phyloP scores from a whole-genome alignment of 2,888 invertebrate genomes.

The Dendrolimus pini region DNA sequence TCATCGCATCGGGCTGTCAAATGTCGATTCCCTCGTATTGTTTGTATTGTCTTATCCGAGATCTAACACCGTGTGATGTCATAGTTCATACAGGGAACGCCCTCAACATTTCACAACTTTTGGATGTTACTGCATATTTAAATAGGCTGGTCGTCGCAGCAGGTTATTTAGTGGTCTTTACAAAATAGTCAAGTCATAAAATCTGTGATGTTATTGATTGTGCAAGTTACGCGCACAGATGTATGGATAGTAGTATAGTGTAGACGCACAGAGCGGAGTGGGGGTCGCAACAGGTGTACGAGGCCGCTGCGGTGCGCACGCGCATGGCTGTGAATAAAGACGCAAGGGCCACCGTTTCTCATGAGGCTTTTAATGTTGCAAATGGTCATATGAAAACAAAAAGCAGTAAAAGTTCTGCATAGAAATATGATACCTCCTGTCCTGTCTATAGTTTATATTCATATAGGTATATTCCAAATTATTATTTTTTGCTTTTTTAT shows the following conservation, averaged over 20 bases:
- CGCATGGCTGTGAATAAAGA: slow-evolving; percentile 42
- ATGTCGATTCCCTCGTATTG: slow-evolving; percentile 62
- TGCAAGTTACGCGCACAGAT: slow-evolving; percentile 36
- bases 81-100: slow-evolving; percentile 57
- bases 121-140: slow-evolving; percentile 25
- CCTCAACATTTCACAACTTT: slow-evolving; percentile 50
- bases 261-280: slow-evolving; percentile 20
- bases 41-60: slow-evolving; percentile 57
- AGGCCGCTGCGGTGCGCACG: slow-evolving; percentile 49
- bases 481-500: not conserved
- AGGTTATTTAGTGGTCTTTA: slow-evolving; percentile 36
- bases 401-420: no score
- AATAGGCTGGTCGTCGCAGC: slow-evolving; percentile 23
- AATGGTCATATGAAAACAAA: no score
- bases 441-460: no score
- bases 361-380: no score
- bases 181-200: slow-evolving; percentile 43
- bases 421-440: no score
- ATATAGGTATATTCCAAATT: no score
- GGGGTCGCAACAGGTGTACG: slow-evolving; percentile 56
- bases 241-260: slow-evolving; percentile 16
- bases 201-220: slow-evolving; percentile 39
- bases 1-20: slow-evolving; percentile 43
- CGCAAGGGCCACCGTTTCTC: no score
- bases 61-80: slow-evolving; percentile 42